Evolutionary conservation across 2,888 invertebrate genomes (phyloP).

Genomic region (Pterostichus niger): DNA sequence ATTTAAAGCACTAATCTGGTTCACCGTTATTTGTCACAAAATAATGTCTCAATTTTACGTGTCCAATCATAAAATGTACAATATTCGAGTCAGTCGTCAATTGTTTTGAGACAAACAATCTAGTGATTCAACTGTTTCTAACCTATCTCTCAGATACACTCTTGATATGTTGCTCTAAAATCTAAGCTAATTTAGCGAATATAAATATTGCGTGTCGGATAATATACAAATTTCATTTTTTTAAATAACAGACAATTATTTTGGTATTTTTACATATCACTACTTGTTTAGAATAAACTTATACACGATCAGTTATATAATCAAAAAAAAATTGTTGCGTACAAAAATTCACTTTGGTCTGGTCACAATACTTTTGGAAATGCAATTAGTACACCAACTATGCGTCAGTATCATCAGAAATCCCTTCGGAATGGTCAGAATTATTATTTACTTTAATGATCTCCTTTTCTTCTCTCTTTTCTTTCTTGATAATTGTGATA

Average conservation of each 20-base stretch:
- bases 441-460: slow-evolving; percentile 77
- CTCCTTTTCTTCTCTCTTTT: slow-evolving; percentile 76
- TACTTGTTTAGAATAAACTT: slow-evolving; percentile 69
- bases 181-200: slow-evolving; percentile 63
- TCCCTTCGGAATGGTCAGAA: slow-evolving; percentile 76
- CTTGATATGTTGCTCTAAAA: slow-evolving; percentile 65
- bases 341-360: slow-evolving; percentile 77
- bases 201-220: slow-evolving; percentile 64
- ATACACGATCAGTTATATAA: slow-evolving; percentile 65
- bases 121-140: slow-evolving; percentile 35
- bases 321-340: slow-evolving; percentile 61
- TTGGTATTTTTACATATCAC: slow-evolving; percentile 74
- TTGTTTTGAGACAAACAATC: slow-evolving; percentile 24
- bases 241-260: slow-evolving; percentile 71
- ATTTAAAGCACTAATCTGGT: slow-evolving; percentile 62
- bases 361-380: slow-evolving; percentile 76
- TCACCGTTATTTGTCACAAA: slow-evolving; percentile 54
- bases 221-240: slow-evolving; percentile 61
- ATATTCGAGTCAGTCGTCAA: slow-evolving; percentile 19
- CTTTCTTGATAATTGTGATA: slow-evolving; percentile 82
- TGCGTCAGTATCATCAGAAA: slow-evolving; percentile 64
- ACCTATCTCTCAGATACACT: slow-evolving; percentile 41
- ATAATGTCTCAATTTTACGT: not conserved
- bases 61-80: not conserved
- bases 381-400: slow-evolving; percentile 45